phyloP scores from a whole-genome alignment of 2,797 vertebrate genomes.

The Danio tinwini region DNA sequence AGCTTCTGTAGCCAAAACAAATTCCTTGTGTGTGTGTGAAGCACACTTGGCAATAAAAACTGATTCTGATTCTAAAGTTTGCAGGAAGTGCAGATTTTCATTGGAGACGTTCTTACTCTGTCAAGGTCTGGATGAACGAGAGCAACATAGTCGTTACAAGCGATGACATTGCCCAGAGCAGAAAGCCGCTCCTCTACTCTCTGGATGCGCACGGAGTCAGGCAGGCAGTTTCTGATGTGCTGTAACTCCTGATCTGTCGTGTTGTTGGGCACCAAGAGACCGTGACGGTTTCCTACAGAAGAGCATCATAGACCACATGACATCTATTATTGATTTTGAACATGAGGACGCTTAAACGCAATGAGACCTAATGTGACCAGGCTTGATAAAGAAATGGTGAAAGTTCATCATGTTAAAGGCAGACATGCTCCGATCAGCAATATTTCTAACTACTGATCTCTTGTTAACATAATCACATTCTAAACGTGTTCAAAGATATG shows the following conservation, averaged over 20 bases:
- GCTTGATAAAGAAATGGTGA: neutral
- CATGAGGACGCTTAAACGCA: neutral
- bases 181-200: conserved; percentile 93
- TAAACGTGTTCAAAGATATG: too few relatives aligned
- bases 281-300: conserved; percentile 90
- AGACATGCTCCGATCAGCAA: too few relatives aligned
- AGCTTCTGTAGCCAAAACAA: too few relatives aligned
- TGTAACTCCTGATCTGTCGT: conserved; percentile 97
- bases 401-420: neutral
- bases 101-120: conserved; percentile 77
- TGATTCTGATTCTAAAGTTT: too few relatives aligned
- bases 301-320: neutral
- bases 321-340: conserved; percentile 1
- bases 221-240: conserved; percentile 92
- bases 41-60: too few relatives aligned
- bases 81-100: neutral
- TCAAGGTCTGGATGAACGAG: conserved; percentile 95
- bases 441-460: too few relatives aligned
- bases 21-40: too few relatives aligned
- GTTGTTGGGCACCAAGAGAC: conserved; percentile 90
- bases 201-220: conserved; percentile 87
- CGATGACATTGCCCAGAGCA: conserved; percentile 91
- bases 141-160: conserved; percentile 97
- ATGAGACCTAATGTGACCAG: neutral
- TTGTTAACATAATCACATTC: too few relatives aligned